Base-by-base conservation (phyloP, 1,140 invertebrate species). In the Doryteuthis pealeii region DNA sequence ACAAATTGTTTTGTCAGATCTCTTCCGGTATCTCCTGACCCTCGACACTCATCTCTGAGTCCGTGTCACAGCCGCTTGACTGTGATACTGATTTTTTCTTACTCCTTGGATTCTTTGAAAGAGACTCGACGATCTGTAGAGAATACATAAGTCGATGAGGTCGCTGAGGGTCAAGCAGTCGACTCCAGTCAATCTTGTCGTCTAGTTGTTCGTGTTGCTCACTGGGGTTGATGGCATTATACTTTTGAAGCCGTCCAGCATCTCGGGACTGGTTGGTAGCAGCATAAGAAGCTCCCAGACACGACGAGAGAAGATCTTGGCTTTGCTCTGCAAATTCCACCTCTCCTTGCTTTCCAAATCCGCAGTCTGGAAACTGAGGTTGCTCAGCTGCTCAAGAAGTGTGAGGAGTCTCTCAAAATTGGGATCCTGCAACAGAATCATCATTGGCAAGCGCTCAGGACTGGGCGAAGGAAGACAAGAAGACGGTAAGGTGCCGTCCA, bases 111-210 rank as follows among this genome's bases (percentile, higher is more conserved):
- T 84, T 83, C 66, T 88, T 81, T 62, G 90, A 91, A 26, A 94
- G 83, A 22, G 91, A 91, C 82, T 97, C 95, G 1, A 97, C 93
- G 72, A 97, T 96, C 83, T 97, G 95, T 58, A 97, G 86, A 0
- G 94, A 96, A 85, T 98, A 98, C 94, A 97, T 96, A 65, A 98
- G 90, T 84, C 96, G 96, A 86, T 97, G 95, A 1, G 95, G 93
- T 87, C 94, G 95, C 1, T 92, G 91, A 0, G 95, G 94, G 88
- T 96, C 93, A 0, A 98, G 88, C 0, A 97, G 85, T 79, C 93
- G 91, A 31, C 91, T 90, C 77, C 87, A 95, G 33, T 83, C 77
- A 15, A 78, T 78, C 26, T 70, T 66, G 65, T 78, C 70, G 28
- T 76, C 74, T 54, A 54, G 28, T 32, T 26, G 66, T 26, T 18